Evolutionary conservation across 2,888 invertebrate species (phyloP).

Genomic region (Pachymerium ferrugineum): DNA sequence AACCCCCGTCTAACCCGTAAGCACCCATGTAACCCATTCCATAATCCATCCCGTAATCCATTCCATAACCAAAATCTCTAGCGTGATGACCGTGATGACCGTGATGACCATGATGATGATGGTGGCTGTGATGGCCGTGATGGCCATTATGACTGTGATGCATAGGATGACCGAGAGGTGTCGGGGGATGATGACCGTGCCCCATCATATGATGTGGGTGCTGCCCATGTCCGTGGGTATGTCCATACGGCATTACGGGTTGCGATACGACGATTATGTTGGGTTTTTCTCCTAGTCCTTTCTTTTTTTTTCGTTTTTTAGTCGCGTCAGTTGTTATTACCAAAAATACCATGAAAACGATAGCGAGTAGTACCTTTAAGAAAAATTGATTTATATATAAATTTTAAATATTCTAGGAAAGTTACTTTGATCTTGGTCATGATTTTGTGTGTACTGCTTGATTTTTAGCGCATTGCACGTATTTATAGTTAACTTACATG

Average conservation of each 20-base stretch:
- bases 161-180: background rate
- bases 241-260: constrained; percentile 1
- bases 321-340: background rate
- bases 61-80: background rate
- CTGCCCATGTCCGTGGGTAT: background rate
- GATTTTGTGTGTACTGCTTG: background rate
- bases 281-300: background rate
- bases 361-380: background rate
- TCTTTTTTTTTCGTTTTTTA: background rate
- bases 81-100: background rate
- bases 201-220: no score
- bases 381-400: background rate
- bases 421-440: background rate
- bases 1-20: background rate
- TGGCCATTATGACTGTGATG: background rate
- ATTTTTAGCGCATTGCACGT: background rate
- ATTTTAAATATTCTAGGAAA: background rate
- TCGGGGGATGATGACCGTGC: background rate
- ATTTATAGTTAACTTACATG: no score
- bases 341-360: background rate
- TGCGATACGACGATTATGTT: constrained; percentile 21
- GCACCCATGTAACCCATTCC: background rate
- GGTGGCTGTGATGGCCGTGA: background rate
- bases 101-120: background rate
- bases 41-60: background rate